These are phyloP conservation scores for Caenorhabditis sulstoni DNA, from an alignment of 2,888 invertebrate species.

Conservation along the genomic window DNA sequence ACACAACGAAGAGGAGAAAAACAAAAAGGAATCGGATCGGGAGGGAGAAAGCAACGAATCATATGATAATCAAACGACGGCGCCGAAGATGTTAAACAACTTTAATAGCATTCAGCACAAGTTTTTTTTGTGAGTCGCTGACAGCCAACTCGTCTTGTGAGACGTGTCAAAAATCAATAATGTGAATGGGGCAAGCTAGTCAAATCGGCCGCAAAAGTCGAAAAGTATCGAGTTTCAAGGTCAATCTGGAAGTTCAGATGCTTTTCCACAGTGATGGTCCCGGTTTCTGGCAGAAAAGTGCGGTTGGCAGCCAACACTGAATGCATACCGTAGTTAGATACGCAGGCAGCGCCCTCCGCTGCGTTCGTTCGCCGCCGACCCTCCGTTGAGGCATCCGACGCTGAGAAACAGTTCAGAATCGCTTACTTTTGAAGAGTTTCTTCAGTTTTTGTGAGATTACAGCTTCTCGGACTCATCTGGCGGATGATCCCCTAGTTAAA, in stretches of 20 bases:
- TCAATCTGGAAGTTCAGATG: background rate
- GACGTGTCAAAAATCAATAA: conserved; percentile 27
- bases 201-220: background rate
- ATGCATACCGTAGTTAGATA: conserved; percentile 62
- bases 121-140: conserved; percentile 29
- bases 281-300: conserved; percentile 36
- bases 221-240: background rate
- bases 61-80: conserved; percentile 15
- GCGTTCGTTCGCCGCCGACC: conserved; percentile 32
- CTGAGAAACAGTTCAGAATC: conserved; percentile 4
- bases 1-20: conserved; percentile 20
- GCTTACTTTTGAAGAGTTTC: too few species aligned
- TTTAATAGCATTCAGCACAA: conserved; percentile 28
- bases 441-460: background rate
- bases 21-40: background rate
- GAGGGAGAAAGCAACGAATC: conserved; percentile 23
- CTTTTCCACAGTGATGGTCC: conserved; percentile 16
- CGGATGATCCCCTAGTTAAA: conserved; percentile 46
- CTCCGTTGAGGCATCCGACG: conserved; percentile 22
- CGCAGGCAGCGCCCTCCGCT: conserved; percentile 47
- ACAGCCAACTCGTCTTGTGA: conserved; percentile 24
- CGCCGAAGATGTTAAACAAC: conserved; percentile 15
- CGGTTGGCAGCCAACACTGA: conserved; percentile 54
- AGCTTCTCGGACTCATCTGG: conserved; percentile 16
- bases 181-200: background rate